A percentile compares a stretch with the other conserved stretches of the same genome.
These are phyloP conservation scores for Xenotilapia leptura DNA, from an alignment of 2,113 vertebrate genomes.

Conservation along the genomic window DNA sequence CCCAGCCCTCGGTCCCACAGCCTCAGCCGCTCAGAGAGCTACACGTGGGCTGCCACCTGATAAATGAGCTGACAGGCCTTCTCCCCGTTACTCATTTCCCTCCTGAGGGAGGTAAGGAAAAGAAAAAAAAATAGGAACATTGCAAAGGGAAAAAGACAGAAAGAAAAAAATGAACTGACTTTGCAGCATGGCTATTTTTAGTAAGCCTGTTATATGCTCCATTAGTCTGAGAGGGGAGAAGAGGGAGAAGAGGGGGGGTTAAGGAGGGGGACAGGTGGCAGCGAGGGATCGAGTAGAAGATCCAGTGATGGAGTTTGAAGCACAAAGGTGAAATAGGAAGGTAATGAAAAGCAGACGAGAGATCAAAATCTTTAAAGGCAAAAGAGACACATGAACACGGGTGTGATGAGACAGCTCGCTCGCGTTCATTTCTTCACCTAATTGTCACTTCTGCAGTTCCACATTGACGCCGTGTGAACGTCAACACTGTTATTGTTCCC, in stretches of 20 bases:
- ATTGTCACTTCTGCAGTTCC: neutral
- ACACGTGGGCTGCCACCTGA: constrained; percentile 46
- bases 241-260: constrained; percentile 14
- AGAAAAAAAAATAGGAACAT: constrained; percentile 27
- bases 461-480: neutral
- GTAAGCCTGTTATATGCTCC: constrained; percentile 61
- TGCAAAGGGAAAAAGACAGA: constrained; percentile 18
- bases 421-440: neutral
- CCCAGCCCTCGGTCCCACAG: constrained; percentile 4
- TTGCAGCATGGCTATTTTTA: constrained; percentile 65
- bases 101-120: constrained; percentile 41
- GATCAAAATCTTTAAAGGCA: neutral
- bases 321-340: neutral
- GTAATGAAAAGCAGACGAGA: neutral
- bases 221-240: constrained; percentile 51
- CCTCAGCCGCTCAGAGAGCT: constrained; percentile 27
- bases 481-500: neutral
- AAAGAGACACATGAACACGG: neutral
- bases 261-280: neutral
- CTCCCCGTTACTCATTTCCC: constrained; percentile 52
- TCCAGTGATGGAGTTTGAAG: neutral
- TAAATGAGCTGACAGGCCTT: constrained; percentile 71
- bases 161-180: constrained; percentile 40
- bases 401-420: neutral
- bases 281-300: neutral